Evolutionary conservation across 2,113 vertebrate species (phyloP).

Genomic region (Uria lomvia): DNA sequence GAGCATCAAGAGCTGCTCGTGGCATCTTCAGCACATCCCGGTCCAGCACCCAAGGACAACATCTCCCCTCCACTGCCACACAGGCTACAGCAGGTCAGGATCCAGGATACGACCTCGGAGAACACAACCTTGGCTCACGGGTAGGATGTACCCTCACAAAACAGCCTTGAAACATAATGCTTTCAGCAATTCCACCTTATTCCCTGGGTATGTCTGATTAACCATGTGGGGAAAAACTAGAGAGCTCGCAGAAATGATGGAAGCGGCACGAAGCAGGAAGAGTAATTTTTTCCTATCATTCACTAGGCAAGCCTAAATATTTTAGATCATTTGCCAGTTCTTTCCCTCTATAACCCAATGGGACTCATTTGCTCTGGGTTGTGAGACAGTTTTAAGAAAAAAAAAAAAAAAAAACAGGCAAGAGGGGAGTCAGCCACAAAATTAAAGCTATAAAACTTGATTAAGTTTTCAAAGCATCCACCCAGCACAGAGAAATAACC

Average conservation of each 20-base stretch:
- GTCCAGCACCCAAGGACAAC: neutral
- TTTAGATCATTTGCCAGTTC: neutral
- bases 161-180: neutral
- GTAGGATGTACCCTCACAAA: neutral
- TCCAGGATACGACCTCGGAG: accelerated
- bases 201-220: neutral
- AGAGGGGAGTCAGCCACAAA: neutral
- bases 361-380: neutral
- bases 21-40: neutral
- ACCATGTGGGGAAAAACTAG: neutral
- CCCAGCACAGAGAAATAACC: neutral
- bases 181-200: neutral
- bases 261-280: neutral
- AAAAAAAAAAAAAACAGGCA: neutral
- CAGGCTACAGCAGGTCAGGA: neutral
- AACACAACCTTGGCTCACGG: neutral
- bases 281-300: neutral
- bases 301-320: neutral
- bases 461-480: constrained; percentile 30
- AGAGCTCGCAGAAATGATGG: neutral
- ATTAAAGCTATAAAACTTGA: constrained; percentile 47
- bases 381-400: neutral
- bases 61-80: neutral
- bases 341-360: neutral
- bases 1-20: neutral